Percentiles rank a stretch among this genome's conserved stretches.
Conservation (phyloP, 2,888 invertebrate genomes). For the Linnaemya vulpina region DNA sequence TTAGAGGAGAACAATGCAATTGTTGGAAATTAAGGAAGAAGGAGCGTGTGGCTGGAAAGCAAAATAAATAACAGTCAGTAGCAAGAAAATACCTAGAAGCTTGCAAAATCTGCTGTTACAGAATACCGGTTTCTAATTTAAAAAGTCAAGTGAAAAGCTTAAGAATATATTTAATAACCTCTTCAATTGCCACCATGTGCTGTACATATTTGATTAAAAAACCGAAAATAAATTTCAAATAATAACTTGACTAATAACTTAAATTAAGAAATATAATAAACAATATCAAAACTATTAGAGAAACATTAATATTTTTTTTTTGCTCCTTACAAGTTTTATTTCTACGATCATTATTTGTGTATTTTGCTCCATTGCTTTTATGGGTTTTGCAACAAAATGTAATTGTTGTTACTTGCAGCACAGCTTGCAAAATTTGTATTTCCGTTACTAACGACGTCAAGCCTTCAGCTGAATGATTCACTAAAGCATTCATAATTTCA, state of each 20-base stretch:
- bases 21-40: neutral
- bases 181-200: neutral
- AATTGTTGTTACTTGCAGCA: slow-evolving; percentile 56
- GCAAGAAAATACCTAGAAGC: neutral
- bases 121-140: neutral
- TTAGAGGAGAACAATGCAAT: slow-evolving; percentile 17
- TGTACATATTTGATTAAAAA: too few species aligned
- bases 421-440: slow-evolving; percentile 54
- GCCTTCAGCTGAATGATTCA: slow-evolving; percentile 64
- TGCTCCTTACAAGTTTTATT: neutral
- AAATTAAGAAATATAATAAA: neutral
- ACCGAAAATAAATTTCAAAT: neutral
- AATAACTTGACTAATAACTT: neutral
- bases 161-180: neutral
- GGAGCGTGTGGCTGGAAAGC: too few species aligned
- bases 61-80: too few species aligned
- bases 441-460: slow-evolving; percentile 58
- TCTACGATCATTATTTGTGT: neutral
- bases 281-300: neutral
- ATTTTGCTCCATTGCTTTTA: slow-evolving; percentile 38
- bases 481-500: slow-evolving; percentile 66
- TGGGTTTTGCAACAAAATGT: slow-evolving; percentile 56
- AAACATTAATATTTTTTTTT: neutral
- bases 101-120: neutral
- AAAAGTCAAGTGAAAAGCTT: neutral